These are phyloP conservation scores for Bibio marci DNA, from an alignment of 2,888 invertebrate genomes.

Conservation along the genomic window DNA sequence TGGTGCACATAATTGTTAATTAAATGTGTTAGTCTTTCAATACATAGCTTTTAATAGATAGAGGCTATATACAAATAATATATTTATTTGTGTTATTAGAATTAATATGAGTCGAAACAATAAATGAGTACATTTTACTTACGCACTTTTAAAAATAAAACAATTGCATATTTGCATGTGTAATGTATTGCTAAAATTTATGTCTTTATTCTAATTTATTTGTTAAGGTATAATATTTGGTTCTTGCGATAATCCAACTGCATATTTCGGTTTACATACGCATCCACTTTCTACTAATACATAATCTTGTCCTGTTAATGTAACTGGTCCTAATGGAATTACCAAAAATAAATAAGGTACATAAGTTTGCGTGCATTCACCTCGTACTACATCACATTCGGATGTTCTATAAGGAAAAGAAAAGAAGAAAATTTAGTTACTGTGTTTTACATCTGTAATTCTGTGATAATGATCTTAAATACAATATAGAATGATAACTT, in stretches of 20 bases:
- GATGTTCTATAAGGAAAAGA: constrained; percentile 42
- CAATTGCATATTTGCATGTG: too few relatives aligned
- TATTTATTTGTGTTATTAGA: too few relatives aligned
- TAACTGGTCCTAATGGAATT: constrained; percentile 77
- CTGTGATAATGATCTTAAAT: neutral
- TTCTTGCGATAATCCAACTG: constrained; percentile 28
- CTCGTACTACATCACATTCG: constrained; percentile 76
- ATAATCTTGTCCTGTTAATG: constrained; percentile 82
- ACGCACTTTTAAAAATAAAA: too few relatives aligned
- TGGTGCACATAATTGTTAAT: too few relatives aligned
- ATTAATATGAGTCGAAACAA: too few relatives aligned
- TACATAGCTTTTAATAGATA: too few relatives aligned
- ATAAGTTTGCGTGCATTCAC: constrained; percentile 74
- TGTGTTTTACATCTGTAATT: too few relatives aligned
- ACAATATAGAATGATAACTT: constrained; percentile 28
- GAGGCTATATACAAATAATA: too few relatives aligned
- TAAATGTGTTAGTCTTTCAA: too few relatives aligned
- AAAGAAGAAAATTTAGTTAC: constrained; percentile 3
- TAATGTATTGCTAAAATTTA: too few relatives aligned
- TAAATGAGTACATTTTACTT: too few relatives aligned
- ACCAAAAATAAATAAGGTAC: constrained; percentile 84
- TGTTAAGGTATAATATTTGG: constrained; percentile 30
- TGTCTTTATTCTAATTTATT: too few relatives aligned
- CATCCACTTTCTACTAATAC: constrained; percentile 92
- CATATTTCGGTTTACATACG: constrained; percentile 52